phyloP scores from a whole-genome alignment of 1,140 invertebrate genomes.

The Drosophila sturtevanti region DNA sequence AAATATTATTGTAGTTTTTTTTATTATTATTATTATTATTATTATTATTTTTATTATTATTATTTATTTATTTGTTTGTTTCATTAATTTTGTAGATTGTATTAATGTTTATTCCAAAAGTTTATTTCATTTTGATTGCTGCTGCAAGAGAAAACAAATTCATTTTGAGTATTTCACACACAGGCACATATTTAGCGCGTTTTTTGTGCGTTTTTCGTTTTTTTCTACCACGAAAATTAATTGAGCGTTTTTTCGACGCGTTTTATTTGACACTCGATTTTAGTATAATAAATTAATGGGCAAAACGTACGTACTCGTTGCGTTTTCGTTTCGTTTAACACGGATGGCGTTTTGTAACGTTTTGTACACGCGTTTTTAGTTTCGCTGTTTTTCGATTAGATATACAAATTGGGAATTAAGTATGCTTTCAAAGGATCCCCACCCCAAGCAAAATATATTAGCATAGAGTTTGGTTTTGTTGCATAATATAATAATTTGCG shows the following conservation, averaged over 20 bases:
- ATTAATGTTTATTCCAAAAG: neutral
- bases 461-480: too few species aligned
- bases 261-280: too few species aligned
- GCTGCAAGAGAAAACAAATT: neutral
- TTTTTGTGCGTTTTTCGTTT: neutral
- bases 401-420: too few species aligned
- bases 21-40: neutral
- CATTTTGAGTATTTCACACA: neutral
- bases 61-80: neutral
- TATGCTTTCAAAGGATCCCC: too few species aligned
- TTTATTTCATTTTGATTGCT: conserved; percentile 3
- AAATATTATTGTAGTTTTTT: too few species aligned
- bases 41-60: neutral
- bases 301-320: conserved; percentile 4
- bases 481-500: too few species aligned
- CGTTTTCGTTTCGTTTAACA: neutral
- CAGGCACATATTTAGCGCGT: too few species aligned
- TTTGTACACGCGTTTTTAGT: neutral
- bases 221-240: neutral
- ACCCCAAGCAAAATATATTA: too few species aligned
- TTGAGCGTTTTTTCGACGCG: neutral
- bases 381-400: neutral
- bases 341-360: neutral
- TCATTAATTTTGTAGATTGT: neutral
- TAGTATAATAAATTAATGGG: neutral